phyloP scores from a whole-genome alignment of 2,113 vertebrate species.

The Petrocephalus microphthalmus region DNA sequence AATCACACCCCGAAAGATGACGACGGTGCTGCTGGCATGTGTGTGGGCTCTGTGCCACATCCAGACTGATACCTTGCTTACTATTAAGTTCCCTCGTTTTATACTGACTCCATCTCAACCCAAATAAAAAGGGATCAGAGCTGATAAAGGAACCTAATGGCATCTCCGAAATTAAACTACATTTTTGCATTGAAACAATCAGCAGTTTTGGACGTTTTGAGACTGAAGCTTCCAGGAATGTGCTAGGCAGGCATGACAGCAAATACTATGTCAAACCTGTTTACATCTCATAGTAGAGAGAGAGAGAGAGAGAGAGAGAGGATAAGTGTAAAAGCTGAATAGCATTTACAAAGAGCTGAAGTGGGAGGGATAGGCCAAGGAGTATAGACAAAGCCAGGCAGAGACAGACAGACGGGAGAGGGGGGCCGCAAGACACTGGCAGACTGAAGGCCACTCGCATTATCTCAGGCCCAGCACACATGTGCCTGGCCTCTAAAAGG shows the following conservation, averaged over 20 bases:
- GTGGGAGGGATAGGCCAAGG: constrained; percentile 14
- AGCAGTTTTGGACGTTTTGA: not conserved
- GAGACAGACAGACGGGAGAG: constrained; percentile 12
- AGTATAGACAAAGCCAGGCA: constrained; percentile 16
- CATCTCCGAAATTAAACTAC: not conserved
- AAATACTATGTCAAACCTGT: not conserved
- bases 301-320: not conserved
- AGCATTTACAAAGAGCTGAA: not conserved
- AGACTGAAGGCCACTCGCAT: constrained; percentile 15
- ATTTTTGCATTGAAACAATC: not conserved
- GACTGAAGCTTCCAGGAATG: not conserved
- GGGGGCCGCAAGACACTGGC: constrained; percentile 8
- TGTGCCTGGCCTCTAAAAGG: not conserved
- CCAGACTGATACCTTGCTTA: not conserved
- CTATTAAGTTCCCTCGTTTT: not conserved
- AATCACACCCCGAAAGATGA: not conserved
- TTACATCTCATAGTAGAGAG: not conserved
- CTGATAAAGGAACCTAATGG: not conserved
- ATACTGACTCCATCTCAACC: not conserved
- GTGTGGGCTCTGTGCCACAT: not conserved
- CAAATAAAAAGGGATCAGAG: not conserved
- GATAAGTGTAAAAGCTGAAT: constrained; percentile 4
- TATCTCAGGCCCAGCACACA: not conserved
- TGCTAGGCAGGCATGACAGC: not conserved
- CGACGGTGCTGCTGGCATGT: not conserved